Base-by-base conservation (phyloP, 1,140 invertebrate species). In the Drosophila parabipectinata region DNA sequence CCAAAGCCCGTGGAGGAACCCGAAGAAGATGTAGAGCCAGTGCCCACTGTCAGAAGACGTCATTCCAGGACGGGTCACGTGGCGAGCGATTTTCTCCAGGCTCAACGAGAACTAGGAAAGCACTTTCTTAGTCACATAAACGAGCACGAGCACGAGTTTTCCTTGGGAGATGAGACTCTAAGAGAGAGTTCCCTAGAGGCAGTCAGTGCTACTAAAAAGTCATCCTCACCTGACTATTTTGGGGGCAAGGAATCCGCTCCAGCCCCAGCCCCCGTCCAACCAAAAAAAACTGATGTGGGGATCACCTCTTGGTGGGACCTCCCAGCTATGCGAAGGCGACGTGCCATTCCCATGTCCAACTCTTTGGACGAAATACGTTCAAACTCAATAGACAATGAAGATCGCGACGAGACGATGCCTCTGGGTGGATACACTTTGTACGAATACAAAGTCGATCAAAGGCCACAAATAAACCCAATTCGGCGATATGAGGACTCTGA, bases 251-350 rank as follows among this genome's bases (percentile, higher is more conserved):
- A 15, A 21, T 21, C 30, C 4, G 12, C 28, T 0, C 24, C 53
- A 7, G 32, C 56, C 0, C 18, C 62, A 4, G 14, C 15, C 2
- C 41, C 41, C 14, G 15, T 48, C 73, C 0, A 74, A 67, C 12
- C 21, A 3, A 50, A 60, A 15, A 77, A 76, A 10, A 32, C 32
- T 8, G 51, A 79, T 8, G 63, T 80, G 48, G 59, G 51, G 3
- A 72, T 79, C 21, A 77, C 53, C 0, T 77, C 90, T 7, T 91
- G 90, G 90, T 91, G 90, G 90, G 85, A 91, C 37, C 50, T 91
- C 28, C 80, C 81, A 6, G 32, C 74, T 0, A 45, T 79, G 50
- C 54, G 90, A 37, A 73, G 44, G 4, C 81, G 72, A n/a, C 79
- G 89, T 32, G 79, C 85, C 1, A 24, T 91, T 18, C 32, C 62